Conservation (phyloP, 2,797 vertebrate genomes). For the Hylomyscus alleni region DNA sequence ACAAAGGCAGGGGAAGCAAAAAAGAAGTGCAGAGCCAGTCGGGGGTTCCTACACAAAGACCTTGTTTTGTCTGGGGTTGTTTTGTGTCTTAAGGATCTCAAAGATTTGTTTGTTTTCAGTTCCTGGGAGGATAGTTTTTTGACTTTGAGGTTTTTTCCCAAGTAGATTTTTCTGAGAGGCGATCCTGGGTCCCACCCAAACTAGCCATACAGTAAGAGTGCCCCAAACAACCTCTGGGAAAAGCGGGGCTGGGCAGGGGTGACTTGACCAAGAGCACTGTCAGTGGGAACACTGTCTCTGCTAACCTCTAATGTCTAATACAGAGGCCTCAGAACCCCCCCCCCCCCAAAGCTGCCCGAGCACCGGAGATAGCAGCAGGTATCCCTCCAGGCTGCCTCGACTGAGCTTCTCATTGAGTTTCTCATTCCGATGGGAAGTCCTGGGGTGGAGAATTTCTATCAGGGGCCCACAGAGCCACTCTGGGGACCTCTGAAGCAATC, state of each 20-base stretch:
- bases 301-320: neutral
- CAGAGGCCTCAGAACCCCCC: neutral
- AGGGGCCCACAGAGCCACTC: neutral
- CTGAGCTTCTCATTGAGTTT: neutral
- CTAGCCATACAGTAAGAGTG: neutral
- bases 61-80: conserved; percentile 9
- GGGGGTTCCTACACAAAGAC: conserved; percentile 7
- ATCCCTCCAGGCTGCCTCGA: neutral
- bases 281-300: neutral
- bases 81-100: conserved; percentile 60
- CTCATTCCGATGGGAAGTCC: neutral
- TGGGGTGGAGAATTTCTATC: neutral
- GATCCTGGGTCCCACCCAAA: neutral
- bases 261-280: neutral
- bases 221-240: neutral
- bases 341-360: neutral
- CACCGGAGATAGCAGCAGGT: neutral
- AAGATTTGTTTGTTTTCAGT: conserved; percentile 18
- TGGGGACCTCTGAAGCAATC: neutral
- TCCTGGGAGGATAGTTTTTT: neutral
- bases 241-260: too few relatives aligned
- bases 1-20: neutral
- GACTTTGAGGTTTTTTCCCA: neutral
- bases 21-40: neutral
- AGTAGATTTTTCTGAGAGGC: neutral